Evolutionary conservation across 2,797 vertebrate species (phyloP).

Genomic region (Microctenopoma lineatum): DNA sequence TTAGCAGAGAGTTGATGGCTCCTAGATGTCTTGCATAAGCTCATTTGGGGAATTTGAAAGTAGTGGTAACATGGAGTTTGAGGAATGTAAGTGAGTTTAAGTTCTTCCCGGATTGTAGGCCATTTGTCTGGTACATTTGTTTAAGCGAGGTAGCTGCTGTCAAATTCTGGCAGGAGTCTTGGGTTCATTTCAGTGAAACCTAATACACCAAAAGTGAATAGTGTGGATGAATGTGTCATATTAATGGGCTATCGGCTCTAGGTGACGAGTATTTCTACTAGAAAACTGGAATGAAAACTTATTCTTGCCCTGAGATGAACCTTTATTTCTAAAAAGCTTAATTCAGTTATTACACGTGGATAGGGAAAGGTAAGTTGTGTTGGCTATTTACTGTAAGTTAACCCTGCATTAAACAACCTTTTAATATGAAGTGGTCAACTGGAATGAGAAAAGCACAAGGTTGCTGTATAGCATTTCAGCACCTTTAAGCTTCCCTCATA

Average conservation of each 20-base stretch:
- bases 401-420: neutral
- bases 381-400: too few species aligned
- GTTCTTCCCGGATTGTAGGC: neutral
- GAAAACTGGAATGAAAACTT: too few species aligned
- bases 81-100: neutral
- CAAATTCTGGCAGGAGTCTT: neutral
- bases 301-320: too few species aligned
- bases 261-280: neutral
- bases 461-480: too few species aligned
- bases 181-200: neutral
- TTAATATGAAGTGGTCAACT: too few species aligned
- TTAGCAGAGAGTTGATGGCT: conserved; percentile 33
- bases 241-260: neutral
- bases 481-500: too few species aligned
- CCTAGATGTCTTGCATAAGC: neutral
- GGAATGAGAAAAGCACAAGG: too few species aligned
- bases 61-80: conserved; percentile 7
- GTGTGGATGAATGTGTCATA: neutral
- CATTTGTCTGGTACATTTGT: neutral
- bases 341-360: too few species aligned
- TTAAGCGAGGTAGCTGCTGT: neutral
- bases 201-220: neutral
- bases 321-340: too few species aligned
- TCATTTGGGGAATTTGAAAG: conserved; percentile 23
- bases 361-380: too few species aligned